Percentiles rank a stretch among this genome's conserved stretches.
These are phyloP conservation scores for Linnaemya vulpina DNA, from an alignment of 2,888 invertebrate genomes.

Conservation along the genomic window DNA sequence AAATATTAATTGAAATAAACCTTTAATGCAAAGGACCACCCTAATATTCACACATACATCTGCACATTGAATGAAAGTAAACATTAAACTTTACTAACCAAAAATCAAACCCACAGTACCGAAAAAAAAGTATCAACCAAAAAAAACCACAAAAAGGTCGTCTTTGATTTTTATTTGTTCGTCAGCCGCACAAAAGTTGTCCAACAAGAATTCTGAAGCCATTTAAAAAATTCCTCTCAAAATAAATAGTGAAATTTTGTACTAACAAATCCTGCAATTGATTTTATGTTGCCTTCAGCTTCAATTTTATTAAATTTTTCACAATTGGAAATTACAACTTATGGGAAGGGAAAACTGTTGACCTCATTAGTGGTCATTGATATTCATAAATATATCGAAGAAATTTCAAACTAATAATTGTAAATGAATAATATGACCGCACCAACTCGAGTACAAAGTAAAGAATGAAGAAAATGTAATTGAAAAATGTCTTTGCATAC, in stretches of 20 bases:
- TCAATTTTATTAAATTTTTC: too few species aligned
- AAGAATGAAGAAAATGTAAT: background rate
- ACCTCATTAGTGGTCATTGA: slow-evolving; percentile 46
- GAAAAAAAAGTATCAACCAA: slow-evolving; percentile 23
- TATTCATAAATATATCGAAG: slow-evolving; percentile 14
- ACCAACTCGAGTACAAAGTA: background rate
- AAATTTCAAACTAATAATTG: background rate
- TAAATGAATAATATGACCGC: background rate
- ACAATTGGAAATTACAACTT: slow-evolving; percentile 18
- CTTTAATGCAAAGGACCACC: too few species aligned
- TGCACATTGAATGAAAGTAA: slow-evolving; percentile 63
- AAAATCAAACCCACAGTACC: slow-evolving; percentile 24
- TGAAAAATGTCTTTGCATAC: background rate
- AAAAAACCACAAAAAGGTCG: slow-evolving; percentile 5
- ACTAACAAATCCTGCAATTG: slow-evolving; percentile 47
- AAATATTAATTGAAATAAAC: too few species aligned
- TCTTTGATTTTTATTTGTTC: slow-evolving; percentile 33
- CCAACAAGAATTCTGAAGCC: slow-evolving; percentile 44
- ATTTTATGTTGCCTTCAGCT: background rate
- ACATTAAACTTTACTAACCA: slow-evolving; percentile 27
- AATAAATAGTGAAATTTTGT: slow-evolving; percentile 52
- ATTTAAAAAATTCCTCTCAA: background rate
- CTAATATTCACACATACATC: background rate
- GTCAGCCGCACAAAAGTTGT: slow-evolving; percentile 22
- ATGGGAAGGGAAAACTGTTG: slow-evolving; percentile 18